phyloP scores from a whole-genome alignment of 64 coral and sea anemone genomes.

The Dendrophyllia cribrosa region DNA sequence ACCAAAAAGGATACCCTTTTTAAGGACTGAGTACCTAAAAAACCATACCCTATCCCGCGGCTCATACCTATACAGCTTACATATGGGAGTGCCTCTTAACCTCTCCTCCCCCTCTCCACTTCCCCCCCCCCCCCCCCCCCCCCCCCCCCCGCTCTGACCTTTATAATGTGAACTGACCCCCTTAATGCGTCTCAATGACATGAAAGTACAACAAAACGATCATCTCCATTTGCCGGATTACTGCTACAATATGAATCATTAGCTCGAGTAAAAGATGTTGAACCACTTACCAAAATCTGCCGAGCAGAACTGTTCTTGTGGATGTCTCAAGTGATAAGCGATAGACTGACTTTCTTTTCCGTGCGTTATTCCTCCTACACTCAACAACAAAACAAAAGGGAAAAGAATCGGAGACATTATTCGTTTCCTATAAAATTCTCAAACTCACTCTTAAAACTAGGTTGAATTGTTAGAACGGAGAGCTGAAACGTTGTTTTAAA shows the following conservation, averaged over 20 bases:
- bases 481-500: background rate
- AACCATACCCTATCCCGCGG: too few relatives aligned
- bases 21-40: too few relatives aligned
- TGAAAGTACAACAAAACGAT: too few relatives aligned
- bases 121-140: too few relatives aligned
- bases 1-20: too few relatives aligned
- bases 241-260: background rate
- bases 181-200: too few relatives aligned
- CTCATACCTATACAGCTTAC: too few relatives aligned
- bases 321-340: conserved; percentile 10
- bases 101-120: too few relatives aligned
- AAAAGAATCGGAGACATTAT: background rate
- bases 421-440: background rate
- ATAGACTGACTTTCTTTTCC: background rate
- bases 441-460: background rate
- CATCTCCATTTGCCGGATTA: too few relatives aligned
- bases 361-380: background rate
- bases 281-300: conserved; percentile 55
- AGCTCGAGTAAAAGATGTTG: background rate
- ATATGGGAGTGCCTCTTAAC: too few relatives aligned
- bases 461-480: background rate
- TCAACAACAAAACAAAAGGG: background rate
- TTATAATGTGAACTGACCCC: too few relatives aligned
- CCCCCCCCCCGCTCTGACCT: too few relatives aligned
- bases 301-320: conserved; percentile 65